Conservation (phyloP, 2,888 invertebrate species). For the Xylocampa areola region DNA sequence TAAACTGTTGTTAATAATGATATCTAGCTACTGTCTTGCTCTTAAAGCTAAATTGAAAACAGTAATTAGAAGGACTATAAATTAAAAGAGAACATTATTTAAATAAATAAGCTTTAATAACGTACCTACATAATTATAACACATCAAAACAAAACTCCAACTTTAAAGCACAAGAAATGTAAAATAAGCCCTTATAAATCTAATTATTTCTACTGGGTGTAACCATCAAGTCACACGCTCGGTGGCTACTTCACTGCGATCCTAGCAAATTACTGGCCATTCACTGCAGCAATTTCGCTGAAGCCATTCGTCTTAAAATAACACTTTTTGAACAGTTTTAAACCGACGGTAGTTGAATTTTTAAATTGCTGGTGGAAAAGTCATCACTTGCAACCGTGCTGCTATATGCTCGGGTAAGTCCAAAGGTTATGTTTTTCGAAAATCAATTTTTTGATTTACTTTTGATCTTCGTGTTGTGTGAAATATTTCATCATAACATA, state of each 20-base stretch:
- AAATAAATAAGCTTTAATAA: too few relatives aligned
- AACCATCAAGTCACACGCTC: conserved; percentile 15
- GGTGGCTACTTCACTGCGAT: not conserved
- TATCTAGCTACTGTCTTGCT: too few relatives aligned
- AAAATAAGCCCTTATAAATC: conserved; percentile 8
- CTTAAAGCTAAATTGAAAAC: too few relatives aligned
- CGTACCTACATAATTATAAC: not conserved
- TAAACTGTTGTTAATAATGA: too few relatives aligned
- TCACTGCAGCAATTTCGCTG: conserved; percentile 5
- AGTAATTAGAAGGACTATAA: too few relatives aligned
- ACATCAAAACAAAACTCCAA: not conserved
- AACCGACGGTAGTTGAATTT: conserved; percentile 9
- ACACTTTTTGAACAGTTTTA: conserved; percentile 18
- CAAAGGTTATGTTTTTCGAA: too few relatives aligned
- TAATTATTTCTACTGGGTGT: conserved; percentile 8
- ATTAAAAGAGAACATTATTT: too few relatives aligned
- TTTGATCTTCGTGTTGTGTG: too few relatives aligned
- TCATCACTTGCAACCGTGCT: conserved; percentile 1
- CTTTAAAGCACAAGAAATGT: conserved; percentile 16
- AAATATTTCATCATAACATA: too few relatives aligned
- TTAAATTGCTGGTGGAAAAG: conserved; percentile 23
- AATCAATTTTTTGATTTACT: too few relatives aligned
- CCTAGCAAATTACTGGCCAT: conserved; percentile 19
- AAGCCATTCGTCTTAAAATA: conserved; percentile 8
- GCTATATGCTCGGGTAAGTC: conserved; percentile 16